Conservation (phyloP, 2,113 vertebrate genomes). For the Heterotilapia buettikoferi region DNA sequence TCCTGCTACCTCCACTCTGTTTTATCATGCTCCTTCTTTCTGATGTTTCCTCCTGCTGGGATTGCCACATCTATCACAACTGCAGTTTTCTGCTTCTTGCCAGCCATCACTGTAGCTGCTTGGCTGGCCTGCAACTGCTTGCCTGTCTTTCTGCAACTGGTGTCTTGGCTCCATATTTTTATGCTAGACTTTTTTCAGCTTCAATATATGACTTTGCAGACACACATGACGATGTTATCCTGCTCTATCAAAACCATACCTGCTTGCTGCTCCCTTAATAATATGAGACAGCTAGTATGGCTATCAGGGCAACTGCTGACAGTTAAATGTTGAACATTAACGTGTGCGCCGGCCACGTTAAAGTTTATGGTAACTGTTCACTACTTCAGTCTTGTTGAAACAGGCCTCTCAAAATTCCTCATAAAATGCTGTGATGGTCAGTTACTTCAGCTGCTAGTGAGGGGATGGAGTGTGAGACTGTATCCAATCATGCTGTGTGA, state of each 20-base stretch:
- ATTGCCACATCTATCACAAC: background rate
- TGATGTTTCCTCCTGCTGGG: background rate
- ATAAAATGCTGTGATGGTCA: background rate
- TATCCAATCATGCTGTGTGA: background rate
- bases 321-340: background rate
- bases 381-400: background rate
- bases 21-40: background rate
- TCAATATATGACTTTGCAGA: background rate
- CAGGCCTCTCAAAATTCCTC: background rate
- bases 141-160: background rate
- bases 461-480: background rate
- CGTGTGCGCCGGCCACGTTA: background rate
- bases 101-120: background rate
- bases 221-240: background rate
- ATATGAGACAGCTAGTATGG: background rate
- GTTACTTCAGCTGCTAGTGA: background rate
- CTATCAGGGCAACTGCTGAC: background rate
- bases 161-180: background rate
- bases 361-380: too few relatives aligned
- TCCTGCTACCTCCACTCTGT: background rate
- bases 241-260: background rate
- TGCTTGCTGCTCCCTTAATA: background rate
- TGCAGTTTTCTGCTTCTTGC: background rate
- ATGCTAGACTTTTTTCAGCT: background rate
- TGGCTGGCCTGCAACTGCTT: background rate